phyloP scores from a whole-genome alignment of 2,113 vertebrate species.

The Caretta caretta region DNA sequence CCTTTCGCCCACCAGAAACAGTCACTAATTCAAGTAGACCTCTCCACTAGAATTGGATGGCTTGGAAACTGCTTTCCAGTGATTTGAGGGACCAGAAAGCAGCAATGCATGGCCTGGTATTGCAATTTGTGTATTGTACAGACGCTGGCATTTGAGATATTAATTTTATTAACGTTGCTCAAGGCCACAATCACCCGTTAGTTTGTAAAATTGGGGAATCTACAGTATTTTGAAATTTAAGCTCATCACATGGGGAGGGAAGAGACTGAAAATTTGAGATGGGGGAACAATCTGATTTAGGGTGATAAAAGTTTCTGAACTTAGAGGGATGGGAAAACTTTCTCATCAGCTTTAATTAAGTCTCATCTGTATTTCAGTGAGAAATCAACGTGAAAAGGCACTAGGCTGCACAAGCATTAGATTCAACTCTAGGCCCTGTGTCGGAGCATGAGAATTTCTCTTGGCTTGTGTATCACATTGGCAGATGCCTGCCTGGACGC shows the following conservation, averaged over 20 bases:
- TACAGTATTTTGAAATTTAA: neutral
- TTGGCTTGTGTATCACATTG: neutral
- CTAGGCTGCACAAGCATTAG: neutral
- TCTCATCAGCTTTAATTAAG: neutral
- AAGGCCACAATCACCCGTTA: too few species aligned
- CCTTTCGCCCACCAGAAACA: too few species aligned
- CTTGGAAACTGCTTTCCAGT: too few species aligned
- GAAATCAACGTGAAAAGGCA: neutral
- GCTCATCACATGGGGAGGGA: neutral
- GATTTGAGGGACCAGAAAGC: too few species aligned
- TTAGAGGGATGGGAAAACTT: neutral
- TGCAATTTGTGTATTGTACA: too few species aligned
- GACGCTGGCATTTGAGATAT: neutral
- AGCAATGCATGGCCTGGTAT: too few species aligned
- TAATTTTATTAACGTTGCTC: neutral
- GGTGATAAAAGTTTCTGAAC: neutral
- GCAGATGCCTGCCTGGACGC: neutral
- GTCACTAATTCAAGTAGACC: too few species aligned
- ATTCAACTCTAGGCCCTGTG: neutral
- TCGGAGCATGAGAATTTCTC: neutral
- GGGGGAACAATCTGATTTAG: neutral
- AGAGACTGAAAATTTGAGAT: neutral
- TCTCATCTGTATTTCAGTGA: neutral
- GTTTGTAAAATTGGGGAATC: neutral
- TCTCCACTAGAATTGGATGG: too few species aligned